Conservation (phyloP, 2,888 invertebrate species). For the Achlya flavicornis region DNA sequence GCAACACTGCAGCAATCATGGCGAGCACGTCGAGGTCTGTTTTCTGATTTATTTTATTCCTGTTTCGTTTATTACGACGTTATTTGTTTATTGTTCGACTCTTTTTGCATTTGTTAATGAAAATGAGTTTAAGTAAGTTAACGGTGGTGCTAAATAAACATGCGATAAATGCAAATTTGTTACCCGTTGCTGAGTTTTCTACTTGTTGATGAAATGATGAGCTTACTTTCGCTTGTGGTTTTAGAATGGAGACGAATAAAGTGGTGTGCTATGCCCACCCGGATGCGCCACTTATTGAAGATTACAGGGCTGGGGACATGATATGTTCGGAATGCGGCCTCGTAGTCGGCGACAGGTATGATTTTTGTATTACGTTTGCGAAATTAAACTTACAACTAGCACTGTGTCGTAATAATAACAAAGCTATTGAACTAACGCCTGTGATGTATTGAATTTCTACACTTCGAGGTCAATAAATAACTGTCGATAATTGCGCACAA, state of each 20-base stretch:
- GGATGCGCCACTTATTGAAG: slow-evolving; percentile 97
- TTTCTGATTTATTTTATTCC: slow-evolving; percentile 67
- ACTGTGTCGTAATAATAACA: slow-evolving; percentile 50
- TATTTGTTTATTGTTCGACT: slow-evolving; percentile 46
- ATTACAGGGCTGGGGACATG: slow-evolving; percentile 99
- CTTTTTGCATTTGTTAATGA: slow-evolving; percentile 47
- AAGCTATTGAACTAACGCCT: slow-evolving; percentile 45
- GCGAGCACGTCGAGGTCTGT: slow-evolving; percentile 88
- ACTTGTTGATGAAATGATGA: slow-evolving; percentile 61
- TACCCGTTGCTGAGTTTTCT: slow-evolving; percentile 57
- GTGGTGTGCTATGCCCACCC: slow-evolving; percentile 97
- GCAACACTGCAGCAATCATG: slow-evolving; percentile 75
- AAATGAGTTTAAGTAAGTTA: slow-evolving; percentile 54
- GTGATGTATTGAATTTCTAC: slow-evolving; percentile 53
- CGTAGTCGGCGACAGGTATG: slow-evolving; percentile 98
- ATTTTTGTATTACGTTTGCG: slow-evolving; percentile 57
- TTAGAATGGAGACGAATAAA: slow-evolving; percentile 88
- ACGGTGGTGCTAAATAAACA: slow-evolving; percentile 34
- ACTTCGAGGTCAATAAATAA: slow-evolving; percentile 43
- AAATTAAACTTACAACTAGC: slow-evolving; percentile 54
- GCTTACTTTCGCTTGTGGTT: slow-evolving; percentile 73
- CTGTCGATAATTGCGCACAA: slow-evolving; percentile 19
- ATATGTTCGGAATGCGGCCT: slow-evolving; percentile 99
- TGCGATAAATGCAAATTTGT: slow-evolving; percentile 39
- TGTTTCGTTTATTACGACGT: slow-evolving; percentile 48